phyloP scores from a whole-genome alignment of 2,797 vertebrate species.

The Pelobates cultripes region DNA sequence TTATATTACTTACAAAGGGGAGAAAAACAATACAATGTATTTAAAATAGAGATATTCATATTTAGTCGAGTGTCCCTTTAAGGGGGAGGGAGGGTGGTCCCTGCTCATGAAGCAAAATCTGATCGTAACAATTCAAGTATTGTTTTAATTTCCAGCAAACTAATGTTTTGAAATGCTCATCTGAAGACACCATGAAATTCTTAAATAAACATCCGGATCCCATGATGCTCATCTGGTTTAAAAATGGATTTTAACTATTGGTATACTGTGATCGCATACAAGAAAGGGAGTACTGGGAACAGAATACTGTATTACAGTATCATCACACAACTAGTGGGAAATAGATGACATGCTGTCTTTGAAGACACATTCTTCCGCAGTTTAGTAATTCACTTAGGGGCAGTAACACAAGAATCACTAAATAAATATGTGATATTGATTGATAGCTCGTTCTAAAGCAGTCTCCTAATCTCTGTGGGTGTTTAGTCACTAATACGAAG shows the following conservation, averaged over 20 bases:
- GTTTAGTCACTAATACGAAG: no score
- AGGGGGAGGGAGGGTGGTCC: no score
- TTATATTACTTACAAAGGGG: no score
- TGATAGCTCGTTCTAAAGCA: background rate
- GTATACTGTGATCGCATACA: background rate
- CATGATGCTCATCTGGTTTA: constrained; percentile 49
- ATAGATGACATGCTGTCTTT: constrained; percentile 8
- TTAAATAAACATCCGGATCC: constrained; percentile 49
- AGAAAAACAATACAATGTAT: no score
- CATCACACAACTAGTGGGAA: background rate
- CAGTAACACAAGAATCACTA: background rate
- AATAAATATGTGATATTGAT: background rate
- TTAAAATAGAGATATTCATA: no score
- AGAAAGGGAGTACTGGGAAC: background rate
- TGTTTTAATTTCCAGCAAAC: constrained; percentile 36
- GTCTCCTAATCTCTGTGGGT: no score
- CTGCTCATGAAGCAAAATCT: background rate
- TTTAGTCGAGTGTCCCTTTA: no score
- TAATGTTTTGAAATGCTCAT: constrained; percentile 30
- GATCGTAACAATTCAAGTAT: constrained; percentile 32
- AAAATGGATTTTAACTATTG: background rate
- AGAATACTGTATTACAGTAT: background rate
- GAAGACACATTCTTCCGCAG: background rate
- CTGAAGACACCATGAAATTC: constrained; percentile 38
- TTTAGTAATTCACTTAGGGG: background rate